Conservation (phyloP, 2,797 vertebrate species). For the Cuniculus paca region DNA sequence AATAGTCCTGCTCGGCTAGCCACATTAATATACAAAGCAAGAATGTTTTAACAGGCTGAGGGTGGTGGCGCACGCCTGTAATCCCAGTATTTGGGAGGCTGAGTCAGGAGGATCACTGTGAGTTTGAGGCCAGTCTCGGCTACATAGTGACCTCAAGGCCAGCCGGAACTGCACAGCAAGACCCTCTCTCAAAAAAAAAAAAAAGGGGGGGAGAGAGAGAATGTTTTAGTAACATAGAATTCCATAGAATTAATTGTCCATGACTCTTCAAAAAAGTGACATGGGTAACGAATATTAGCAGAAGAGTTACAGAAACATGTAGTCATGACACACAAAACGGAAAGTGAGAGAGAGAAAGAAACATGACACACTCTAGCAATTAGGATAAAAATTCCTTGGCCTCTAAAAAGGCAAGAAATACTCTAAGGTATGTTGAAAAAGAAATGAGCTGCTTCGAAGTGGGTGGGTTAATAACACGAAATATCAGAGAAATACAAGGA, state of each 20-base stretch:
- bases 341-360: neutral
- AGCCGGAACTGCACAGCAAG: no score
- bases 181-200: no score
- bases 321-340: neutral
- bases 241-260: neutral
- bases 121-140: neutral
- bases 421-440: neutral
- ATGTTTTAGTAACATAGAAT: neutral
- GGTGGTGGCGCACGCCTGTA: no score
- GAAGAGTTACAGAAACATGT: neutral
- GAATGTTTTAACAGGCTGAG: neutral
- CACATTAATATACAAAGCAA: neutral
- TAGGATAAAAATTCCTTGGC: neutral
- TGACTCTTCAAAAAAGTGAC: neutral
- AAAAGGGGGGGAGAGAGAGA: no score
- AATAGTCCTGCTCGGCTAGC: no score
- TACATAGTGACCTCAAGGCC: no score
- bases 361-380: neutral
- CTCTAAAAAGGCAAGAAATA: conserved; percentile 9
- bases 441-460: neutral
- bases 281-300: conserved; percentile 7
- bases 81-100: no score
- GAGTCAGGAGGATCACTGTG: neutral
- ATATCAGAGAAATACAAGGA: neutral
- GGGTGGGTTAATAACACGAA: neutral